Percentiles rank a stretch among this genome's conserved stretches.
Evolutionary conservation across 2,888 invertebrate species (phyloP).

Genomic region (Ornithoptera alexandrae): DNA sequence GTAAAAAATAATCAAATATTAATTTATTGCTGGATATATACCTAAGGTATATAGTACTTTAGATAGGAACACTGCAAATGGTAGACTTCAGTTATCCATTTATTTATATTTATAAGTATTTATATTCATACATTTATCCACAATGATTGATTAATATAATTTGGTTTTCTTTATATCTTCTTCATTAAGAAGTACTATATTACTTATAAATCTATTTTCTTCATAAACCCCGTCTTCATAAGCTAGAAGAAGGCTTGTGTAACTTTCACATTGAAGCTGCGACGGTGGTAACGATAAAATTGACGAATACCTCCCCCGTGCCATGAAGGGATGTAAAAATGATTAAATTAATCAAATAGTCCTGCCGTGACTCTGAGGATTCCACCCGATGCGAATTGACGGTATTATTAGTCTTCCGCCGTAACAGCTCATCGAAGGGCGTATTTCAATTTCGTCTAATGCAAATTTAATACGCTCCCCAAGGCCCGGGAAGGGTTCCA

Average conservation of each 20-base stretch:
- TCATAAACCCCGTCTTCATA: background rate
- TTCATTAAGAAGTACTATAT: background rate
- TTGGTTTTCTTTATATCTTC: background rate
- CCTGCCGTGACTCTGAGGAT: constrained; percentile 71
- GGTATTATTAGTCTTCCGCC: constrained; percentile 74
- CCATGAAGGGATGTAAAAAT: constrained; percentile 59
- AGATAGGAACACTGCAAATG: too few species aligned
- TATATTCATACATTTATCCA: too few species aligned
- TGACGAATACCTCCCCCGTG: constrained; percentile 33
- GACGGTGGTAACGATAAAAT: constrained; percentile 18
- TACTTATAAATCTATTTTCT: background rate
- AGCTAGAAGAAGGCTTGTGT: constrained; percentile 11
- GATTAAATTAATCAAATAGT: constrained; percentile 77
- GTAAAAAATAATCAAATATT: too few species aligned
- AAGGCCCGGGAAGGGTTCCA: constrained; percentile 61
- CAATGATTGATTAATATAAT: too few species aligned
- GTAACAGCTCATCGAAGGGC: constrained; percentile 74
- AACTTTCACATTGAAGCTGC: constrained; percentile 5
- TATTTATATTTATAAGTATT: too few species aligned
- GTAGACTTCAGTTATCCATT: too few species aligned
- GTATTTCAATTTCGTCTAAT: constrained; percentile 78
- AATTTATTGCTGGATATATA: too few species aligned
- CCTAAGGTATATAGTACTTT: too few species aligned
- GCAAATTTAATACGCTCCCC: constrained; percentile 78
- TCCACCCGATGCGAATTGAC: constrained; percentile 64